Evolutionary conservation across 2,113 vertebrate species (phyloP).

Genomic region (Coturnix japonica): DNA sequence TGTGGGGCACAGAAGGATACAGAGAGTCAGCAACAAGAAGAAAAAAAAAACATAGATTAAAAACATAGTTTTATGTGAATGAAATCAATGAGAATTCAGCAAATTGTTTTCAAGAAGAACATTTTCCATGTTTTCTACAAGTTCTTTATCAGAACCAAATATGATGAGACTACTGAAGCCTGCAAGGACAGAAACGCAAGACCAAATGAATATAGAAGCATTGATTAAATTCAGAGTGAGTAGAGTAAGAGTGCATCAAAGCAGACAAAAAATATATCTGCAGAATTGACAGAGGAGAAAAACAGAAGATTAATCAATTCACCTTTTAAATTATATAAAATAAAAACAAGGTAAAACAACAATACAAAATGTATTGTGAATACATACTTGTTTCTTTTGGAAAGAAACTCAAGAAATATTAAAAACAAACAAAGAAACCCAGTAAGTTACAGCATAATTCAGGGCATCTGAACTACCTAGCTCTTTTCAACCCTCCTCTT

Average conservation of each 20-base stretch:
- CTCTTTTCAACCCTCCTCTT: not conserved
- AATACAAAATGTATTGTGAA: not conserved
- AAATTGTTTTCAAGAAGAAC: not conserved
- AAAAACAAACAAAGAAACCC: not conserved
- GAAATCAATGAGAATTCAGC: not conserved
- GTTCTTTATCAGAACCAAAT: not conserved
- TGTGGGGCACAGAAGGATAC: not conserved
- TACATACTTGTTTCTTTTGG: not conserved
- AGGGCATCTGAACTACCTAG: not conserved
- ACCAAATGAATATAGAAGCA: not conserved
- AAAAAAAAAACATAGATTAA: not conserved
- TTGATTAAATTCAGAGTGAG: conserved; percentile 39
- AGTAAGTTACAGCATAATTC: not conserved
- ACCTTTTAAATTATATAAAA: conserved; percentile 63
- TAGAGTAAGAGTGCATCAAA: conserved; percentile 38
- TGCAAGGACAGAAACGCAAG: not conserved
- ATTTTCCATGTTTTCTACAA: not conserved
- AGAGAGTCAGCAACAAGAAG: not conserved
- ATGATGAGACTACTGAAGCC: not conserved
- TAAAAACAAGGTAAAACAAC: conserved; percentile 41
- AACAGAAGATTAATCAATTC: conserved; percentile 66
- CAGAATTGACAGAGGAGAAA: conserved; percentile 41
- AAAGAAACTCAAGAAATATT: not conserved
- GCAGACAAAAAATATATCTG: conserved; percentile 35
- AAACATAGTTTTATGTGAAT: not conserved